Evolutionary conservation across 2,113 vertebrate genomes (phyloP).

Genomic region (Pavo muticus): DNA sequence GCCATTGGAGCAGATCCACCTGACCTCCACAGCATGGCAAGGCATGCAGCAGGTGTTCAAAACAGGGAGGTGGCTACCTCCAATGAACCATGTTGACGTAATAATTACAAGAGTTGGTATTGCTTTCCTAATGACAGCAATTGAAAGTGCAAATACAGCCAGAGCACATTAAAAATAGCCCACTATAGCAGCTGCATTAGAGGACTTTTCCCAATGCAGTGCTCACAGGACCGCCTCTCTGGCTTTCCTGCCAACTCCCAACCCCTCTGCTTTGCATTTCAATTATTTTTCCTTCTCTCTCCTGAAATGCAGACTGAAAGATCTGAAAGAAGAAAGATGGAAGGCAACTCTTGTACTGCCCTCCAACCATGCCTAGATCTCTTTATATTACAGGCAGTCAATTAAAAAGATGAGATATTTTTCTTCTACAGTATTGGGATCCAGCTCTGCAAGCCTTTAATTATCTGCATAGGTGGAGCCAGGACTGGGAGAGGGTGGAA

Average conservation of each 20-base stretch:
- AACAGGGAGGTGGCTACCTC: background rate
- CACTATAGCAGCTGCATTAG: constrained; percentile 57
- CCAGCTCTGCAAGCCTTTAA: constrained; percentile 26
- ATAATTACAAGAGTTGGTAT: constrained; percentile 34
- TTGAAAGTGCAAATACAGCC: constrained; percentile 50
- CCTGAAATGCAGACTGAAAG: background rate
- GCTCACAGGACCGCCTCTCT: background rate
- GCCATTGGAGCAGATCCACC: background rate
- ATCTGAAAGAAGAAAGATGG: constrained; percentile 25
- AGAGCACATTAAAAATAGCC: constrained; percentile 57
- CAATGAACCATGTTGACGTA: background rate
- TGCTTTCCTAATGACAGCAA: constrained; percentile 66
- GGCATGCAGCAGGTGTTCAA: constrained; percentile 21
- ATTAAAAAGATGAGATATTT: constrained; percentile 15
- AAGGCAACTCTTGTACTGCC: background rate
- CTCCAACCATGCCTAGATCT: background rate
- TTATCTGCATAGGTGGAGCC: constrained; percentile 13
- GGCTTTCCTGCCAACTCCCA: constrained; percentile 10
- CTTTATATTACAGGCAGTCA: background rate
- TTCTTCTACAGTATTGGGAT: constrained; percentile 2
- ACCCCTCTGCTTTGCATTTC: constrained; percentile 37
- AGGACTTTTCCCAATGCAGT: constrained; percentile 42
- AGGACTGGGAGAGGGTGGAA: background rate
- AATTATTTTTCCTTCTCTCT: constrained; percentile 23
- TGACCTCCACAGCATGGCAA: background rate